Conservation (phyloP, 2,797 vertebrate species). For the Strix occidentalis region DNA sequence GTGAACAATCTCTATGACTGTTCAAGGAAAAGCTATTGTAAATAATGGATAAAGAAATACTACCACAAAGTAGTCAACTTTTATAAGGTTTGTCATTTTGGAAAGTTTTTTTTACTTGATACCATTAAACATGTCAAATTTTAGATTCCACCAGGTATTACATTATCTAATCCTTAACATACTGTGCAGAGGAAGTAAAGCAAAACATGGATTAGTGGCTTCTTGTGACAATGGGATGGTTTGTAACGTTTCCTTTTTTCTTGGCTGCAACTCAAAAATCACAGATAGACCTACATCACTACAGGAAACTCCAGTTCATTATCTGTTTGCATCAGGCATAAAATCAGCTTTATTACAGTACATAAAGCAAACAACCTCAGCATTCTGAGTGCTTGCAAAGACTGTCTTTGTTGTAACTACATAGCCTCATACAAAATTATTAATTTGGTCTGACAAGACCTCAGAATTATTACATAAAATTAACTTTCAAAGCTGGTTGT, state of each 20-base stretch:
- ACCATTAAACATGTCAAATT: background rate
- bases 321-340: background rate
- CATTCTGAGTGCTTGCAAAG: background rate
- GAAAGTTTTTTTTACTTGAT: background rate
- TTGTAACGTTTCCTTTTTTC: background rate
- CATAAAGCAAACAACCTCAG: background rate
- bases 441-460: background rate
- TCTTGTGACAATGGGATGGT: background rate
- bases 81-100: background rate
- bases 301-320: background rate
- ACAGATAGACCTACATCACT: background rate
- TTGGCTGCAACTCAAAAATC: background rate
- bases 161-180: background rate
- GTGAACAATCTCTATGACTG: background rate
- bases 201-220: background rate
- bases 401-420: background rate
- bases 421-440: background rate
- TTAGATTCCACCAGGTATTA: background rate
- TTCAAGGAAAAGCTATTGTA: background rate
- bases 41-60: background rate
- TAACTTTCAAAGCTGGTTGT: background rate
- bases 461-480: background rate
- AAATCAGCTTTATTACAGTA: background rate
- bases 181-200: background rate
- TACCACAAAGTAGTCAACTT: background rate